Evolutionary conservation across 2,888 invertebrate genomes (phyloP), one percentile per base, ranked within the genome.

Genomic region (Mermis nigrescens): DNA sequence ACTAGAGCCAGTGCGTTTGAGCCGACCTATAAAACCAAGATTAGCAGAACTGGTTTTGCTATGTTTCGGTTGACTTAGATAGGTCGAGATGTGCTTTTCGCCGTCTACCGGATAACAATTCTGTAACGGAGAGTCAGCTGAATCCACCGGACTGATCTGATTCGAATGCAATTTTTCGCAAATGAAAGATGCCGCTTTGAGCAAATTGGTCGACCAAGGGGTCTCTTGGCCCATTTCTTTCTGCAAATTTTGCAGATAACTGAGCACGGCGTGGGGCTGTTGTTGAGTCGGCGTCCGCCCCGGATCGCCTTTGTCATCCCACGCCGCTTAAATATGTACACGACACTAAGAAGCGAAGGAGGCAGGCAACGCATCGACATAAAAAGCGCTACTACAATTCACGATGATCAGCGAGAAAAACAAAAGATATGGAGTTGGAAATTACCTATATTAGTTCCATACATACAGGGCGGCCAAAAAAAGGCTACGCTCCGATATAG

Each of bases 151-250:
- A 19, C 38, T 38, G 38, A 38, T 19, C 12, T 38, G 7, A 19
- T 7, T 19, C 48, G 48, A n/a, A 29, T 53, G 54, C 54, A 57
- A 57, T 57, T 67, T 67, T 52, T 68, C 68, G 22, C 61, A 63
- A 31, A 70, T 64, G 55, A 68, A 68, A 26, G 64, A 68, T 4
- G 70, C 70, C 0, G 69, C 70, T 31, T 64, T 57, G 3, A 70
- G 62, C 24, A 70, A 57, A 38, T 65, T 66, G 46, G 65, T 63
- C 4, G 65, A 64, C 70, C 70, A 70, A 7, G 63, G 60, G 22
- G 64, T 63, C 55, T 12, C 22, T n/a, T 38, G 29, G 26, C 28
- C 48, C 48, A 61, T 54, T 15, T 61, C 61, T 28, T 48, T 54
- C 31, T 61, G 61, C 27, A 61, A 51, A 15, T 38, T 19, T 15